phyloP scores from a whole-genome alignment of 2,888 invertebrate species.

The Ametastegia equiseti region DNA sequence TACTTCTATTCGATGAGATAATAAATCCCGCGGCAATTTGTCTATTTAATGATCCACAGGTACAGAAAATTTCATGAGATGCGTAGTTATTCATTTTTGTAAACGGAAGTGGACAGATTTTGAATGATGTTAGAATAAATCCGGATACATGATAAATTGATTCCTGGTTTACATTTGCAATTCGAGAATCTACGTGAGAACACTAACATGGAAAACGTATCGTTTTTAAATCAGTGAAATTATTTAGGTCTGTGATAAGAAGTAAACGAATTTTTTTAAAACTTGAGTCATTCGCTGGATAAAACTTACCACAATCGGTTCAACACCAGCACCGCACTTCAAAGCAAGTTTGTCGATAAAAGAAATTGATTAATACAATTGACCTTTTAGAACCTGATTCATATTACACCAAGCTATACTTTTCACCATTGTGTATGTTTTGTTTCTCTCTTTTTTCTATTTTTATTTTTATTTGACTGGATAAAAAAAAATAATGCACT shows the following conservation, averaged over 20 bases:
- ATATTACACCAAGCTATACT: not conserved
- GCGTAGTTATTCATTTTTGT: no score
- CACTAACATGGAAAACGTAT: no score
- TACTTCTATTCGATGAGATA: not conserved
- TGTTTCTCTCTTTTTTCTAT: no score
- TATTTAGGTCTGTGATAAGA: not conserved
- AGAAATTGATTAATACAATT: slow-evolving; percentile 58
- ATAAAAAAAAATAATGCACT: no score
- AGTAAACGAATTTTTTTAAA: not conserved
- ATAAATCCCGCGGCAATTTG: not conserved
- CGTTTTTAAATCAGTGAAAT: no score
- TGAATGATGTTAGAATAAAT: no score
- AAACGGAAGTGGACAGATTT: no score
- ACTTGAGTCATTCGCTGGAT: not conserved
- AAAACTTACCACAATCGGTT: slow-evolving; percentile 97
- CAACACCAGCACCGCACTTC: slow-evolving; percentile 82
- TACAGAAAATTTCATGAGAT: not conserved
- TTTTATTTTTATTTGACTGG: not conserved
- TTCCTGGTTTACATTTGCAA: no score
- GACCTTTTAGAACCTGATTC: slow-evolving; percentile 6
- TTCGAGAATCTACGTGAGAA: no score
- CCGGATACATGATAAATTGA: no score
- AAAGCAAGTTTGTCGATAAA: slow-evolving; percentile 74
- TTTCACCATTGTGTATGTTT: no score
- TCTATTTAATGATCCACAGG: not conserved